Evolutionary conservation across 2,113 vertebrate species (phyloP), one percentile per base, ranked within the genome.

Genomic region (Motacilla alba): DNA sequence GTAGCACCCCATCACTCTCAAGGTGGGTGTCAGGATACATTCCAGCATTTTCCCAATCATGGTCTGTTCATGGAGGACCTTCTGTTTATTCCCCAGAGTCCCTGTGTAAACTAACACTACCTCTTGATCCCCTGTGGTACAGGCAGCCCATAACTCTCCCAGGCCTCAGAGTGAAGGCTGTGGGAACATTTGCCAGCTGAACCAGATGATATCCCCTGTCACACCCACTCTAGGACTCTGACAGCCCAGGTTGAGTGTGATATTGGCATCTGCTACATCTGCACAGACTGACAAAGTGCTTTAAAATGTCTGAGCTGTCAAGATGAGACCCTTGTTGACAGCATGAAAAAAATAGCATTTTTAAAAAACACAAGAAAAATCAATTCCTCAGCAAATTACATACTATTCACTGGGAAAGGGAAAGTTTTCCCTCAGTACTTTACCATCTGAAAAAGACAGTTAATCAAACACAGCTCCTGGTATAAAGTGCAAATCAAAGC

Each of bases 121-220:
- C 50, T 69, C 63, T 22, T n/a, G 30, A 83, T 68, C 46, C 75
- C 46, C 72, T 39, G 44, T 39, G 70, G 33, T 9, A 27, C 39
- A 62, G 70, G 63, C 91, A 96, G 74, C 67, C 94, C 91, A 73
- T 95, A 94, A 94, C 37, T 95, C 69, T 94, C 56, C 35, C 37
- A 77, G 70, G 26, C 24, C 30, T 69, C 0, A 0, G 22, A 56
- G n/a, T 7, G 15, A 84, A 49, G 18, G 31, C 43, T 24, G 13
- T 62, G 56, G 59, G 83, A 90, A 64, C 18, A 10, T 30, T 37
- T 76, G 70, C 23, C 74, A 49, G 58, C 49, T 76, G 62, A 72
- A 73, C 7, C 87, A 70, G 81, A 13, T 79, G 78, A 87, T 76
- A 58, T 44, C 22, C 46, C 28, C 23, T 2, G 2, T 58, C 78